phyloP scores from a whole-genome alignment of 2,113 vertebrate genomes.

The Tetraodon nigroviridis region DNA sequence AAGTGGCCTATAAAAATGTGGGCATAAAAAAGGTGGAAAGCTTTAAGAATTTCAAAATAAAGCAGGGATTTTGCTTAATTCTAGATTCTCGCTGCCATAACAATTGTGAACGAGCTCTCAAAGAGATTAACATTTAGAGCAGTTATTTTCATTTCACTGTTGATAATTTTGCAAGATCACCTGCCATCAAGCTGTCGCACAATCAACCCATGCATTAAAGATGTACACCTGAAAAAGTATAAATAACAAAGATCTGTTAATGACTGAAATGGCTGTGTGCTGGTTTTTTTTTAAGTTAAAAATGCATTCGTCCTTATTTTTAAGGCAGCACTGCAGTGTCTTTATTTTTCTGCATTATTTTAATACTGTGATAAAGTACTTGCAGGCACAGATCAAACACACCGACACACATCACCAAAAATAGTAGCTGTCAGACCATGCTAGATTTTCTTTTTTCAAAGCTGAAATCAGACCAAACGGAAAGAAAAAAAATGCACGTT shows the following conservation, averaged over 20 bases:
- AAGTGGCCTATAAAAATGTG: too few relatives aligned
- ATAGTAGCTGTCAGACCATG: constrained; percentile 16
- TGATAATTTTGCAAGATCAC: too few relatives aligned
- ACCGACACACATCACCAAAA: constrained; percentile 9
- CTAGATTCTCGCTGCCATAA: too few relatives aligned
- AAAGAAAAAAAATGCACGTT: too few relatives aligned
- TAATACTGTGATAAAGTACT: constrained; percentile 10
- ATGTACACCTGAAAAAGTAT: neutral
- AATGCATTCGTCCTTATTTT: neutral
- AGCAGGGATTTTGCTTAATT: too few relatives aligned
- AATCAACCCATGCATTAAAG: constrained; percentile 1
- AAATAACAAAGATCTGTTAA: neutral
- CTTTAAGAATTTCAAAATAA: too few relatives aligned
- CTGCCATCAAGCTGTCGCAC: neutral
- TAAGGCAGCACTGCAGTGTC: neutral
- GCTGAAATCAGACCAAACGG: neutral
- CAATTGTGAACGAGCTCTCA: too few relatives aligned
- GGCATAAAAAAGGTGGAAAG: too few relatives aligned
- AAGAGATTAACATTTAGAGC: too few relatives aligned
- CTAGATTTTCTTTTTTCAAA: neutral
- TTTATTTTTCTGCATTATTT: neutral
- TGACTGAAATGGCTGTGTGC: neutral
- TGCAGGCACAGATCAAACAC: constrained; percentile 10
- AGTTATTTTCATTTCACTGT: too few relatives aligned
- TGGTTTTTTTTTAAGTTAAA: neutral